Evolutionary conservation across 2,888 invertebrate genomes (phyloP).

Genomic region (Asteroscopus sphinx): DNA sequence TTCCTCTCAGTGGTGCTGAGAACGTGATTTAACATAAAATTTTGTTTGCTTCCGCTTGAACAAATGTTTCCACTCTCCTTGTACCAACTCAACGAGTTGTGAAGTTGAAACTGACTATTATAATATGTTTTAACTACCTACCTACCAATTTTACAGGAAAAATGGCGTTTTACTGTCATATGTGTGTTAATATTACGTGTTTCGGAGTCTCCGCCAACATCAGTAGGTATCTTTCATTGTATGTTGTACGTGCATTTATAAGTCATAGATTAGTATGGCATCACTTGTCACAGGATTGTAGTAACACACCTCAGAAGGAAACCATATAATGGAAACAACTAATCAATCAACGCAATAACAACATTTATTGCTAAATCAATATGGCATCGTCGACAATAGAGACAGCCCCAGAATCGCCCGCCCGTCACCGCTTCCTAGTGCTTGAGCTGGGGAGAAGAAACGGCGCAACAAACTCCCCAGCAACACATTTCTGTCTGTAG

Average conservation of each 20-base stretch:
- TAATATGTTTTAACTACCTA: constrained; percentile 34
- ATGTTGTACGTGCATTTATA: not conserved
- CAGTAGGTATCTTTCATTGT: not conserved
- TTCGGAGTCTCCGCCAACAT: constrained; percentile 4
- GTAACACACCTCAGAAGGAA: too few relatives aligned
- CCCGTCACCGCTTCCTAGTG: too few relatives aligned
- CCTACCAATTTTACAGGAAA: constrained; percentile 6
- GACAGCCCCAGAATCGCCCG: too few relatives aligned
- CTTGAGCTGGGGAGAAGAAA: too few relatives aligned
- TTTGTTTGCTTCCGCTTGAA: constrained; percentile 52
- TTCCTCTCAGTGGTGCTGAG: constrained; percentile 38
- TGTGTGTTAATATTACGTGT: constrained; percentile 1
- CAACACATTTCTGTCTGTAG: too few relatives aligned
- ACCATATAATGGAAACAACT: too few relatives aligned
- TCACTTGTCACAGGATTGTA: too few relatives aligned
- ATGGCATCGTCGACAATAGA: too few relatives aligned
- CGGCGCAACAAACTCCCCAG: too few relatives aligned
- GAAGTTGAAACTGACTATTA: constrained; percentile 46
- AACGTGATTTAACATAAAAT: constrained; percentile 58
- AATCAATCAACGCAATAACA: too few relatives aligned
- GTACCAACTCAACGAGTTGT: constrained; percentile 35
- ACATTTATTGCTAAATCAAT: too few relatives aligned
- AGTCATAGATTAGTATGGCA: constrained; percentile 6
- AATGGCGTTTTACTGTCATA: constrained; percentile 13
- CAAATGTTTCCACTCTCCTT: constrained; percentile 40